phyloP scores from a whole-genome alignment of 2,113 vertebrate genomes.

The Craseonycteris thonglongyai region DNA sequence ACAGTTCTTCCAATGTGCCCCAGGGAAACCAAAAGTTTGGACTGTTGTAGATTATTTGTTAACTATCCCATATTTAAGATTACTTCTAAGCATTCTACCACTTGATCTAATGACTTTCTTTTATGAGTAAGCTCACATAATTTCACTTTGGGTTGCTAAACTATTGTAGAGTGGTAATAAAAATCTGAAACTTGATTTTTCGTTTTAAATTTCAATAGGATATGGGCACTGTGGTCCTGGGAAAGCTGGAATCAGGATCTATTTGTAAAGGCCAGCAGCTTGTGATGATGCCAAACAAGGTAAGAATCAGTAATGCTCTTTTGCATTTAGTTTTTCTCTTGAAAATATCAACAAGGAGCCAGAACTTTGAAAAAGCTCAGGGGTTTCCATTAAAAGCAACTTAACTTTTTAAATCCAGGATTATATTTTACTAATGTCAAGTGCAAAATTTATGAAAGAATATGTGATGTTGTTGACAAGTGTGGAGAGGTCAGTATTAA shows the following conservation, averaged over 20 bases:
- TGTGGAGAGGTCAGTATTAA: background rate
- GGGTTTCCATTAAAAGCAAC: background rate
- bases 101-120: background rate
- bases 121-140: background rate
- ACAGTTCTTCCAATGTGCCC: no score
- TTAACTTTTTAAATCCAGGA: background rate
- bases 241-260: conserved; percentile 95
- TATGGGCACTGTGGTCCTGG: conserved; percentile 97
- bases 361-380: background rate
- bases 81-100: background rate
- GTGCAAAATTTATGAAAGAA: background rate
- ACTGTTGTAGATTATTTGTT: background rate
- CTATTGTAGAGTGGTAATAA: background rate
- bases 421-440: background rate
- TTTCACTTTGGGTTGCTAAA: background rate
- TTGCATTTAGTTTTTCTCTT: background rate
- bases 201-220: conserved; percentile 81
- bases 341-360: background rate
- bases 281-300: conserved; percentile 99
- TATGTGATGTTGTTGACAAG: background rate
- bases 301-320: conserved; percentile 68
- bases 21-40: no score
- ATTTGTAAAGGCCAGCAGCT: conserved; percentile 98
- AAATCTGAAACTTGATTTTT: background rate
- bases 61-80: background rate